Conservation (phyloP, 1,140 invertebrate species). For the Formica exsecta region DNA sequence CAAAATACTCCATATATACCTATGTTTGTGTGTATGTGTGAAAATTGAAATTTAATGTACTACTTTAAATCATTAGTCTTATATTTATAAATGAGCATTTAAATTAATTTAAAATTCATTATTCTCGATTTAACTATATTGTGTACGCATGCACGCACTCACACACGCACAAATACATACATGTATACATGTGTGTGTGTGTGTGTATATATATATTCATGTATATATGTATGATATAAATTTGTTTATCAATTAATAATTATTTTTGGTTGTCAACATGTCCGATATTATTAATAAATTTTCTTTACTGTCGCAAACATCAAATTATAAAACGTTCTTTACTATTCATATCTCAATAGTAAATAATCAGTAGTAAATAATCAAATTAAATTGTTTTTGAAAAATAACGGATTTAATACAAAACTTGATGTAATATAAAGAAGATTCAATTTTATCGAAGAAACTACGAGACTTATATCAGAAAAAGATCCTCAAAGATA, state of each 20-base stretch:
- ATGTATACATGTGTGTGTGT: not conserved
- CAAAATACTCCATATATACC: too few species aligned
- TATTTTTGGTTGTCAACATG: not conserved
- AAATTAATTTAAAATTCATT: too few species aligned
- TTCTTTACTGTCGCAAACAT: not conserved
- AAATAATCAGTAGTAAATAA: not conserved
- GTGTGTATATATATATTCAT: not conserved
- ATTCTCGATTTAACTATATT: too few species aligned
- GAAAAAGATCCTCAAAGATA: not conserved
- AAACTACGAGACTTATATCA: not conserved
- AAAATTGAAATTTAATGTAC: not conserved
- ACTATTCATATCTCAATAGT: not conserved
- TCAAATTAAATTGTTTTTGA: not conserved
- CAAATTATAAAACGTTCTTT: not conserved
- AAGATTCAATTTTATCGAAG: not conserved
- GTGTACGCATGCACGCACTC: too few species aligned
- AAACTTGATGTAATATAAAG: not conserved
- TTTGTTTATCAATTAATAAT: not conserved
- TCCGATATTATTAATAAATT: too few species aligned
- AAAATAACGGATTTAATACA: conserved; percentile 19
- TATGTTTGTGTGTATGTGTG: too few species aligned
- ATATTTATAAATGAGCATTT: conserved; percentile 27
- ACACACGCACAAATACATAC: too few species aligned
- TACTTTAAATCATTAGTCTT: conserved; percentile 6
- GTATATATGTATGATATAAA: not conserved